Evolutionary conservation across 2,888 invertebrate species (phyloP), one percentile per base, ranked within the genome.

Genomic region (Griposia aprilina): DNA sequence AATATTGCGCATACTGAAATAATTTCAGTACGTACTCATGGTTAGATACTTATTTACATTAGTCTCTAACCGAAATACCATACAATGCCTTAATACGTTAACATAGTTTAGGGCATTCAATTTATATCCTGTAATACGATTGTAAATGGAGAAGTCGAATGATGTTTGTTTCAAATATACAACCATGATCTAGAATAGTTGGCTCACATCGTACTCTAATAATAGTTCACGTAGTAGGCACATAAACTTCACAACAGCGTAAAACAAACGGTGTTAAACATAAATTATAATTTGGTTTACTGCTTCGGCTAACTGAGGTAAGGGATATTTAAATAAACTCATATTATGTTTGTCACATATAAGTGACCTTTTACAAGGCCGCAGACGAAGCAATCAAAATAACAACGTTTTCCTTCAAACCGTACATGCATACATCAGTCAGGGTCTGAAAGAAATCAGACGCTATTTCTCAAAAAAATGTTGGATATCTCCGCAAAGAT

Each of bases 151-250:
- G 79, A 82, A 79, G 59, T 65, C 66, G 26, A 81, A 77, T 75
- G 74, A 78, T 79, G 78, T 70, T 87, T 76, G 76, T 74, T 87
- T 80, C 69, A 85, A 89, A 85, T 82, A 82, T 80, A 86, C 84
- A 89, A 87, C 89, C 89, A 85, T 90, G 91, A 89, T 91, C 90
- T 91, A 88, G 85, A 90, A 90, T 86, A 87, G 85, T 91, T 92
- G 91, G 91, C 91, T 89, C 88, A 86, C 88, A 90, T 86, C 85
- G 87, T 86, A 85, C 81, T 78, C 77, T 89, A 89, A 88, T 90
- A 88, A 88, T 88, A 90, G 87, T 83, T 71, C 78, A 74, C 70
- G 77, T 85, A 87, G 84, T 88, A 90, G 86, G 81, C 83, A 86
- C 85, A 88, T 82, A 88, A 85, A 84, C 86, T 78, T 80, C 80